Evolutionary conservation across 2,113 vertebrate species (phyloP), one percentile per base, ranked within the genome.

Genomic region (Syngnathus typhle): DNA sequence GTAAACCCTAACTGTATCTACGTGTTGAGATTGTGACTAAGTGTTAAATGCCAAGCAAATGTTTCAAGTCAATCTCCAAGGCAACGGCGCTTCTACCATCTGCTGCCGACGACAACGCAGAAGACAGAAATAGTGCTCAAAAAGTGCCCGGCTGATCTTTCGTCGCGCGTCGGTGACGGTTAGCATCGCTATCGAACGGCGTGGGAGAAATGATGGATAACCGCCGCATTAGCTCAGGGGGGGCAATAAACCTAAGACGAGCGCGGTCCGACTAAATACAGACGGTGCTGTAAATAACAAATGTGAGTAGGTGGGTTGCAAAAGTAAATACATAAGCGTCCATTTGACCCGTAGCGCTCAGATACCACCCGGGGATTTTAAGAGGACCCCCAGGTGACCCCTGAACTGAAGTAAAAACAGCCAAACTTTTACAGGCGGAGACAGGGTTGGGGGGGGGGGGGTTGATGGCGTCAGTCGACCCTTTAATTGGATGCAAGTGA

Each of bases 401-500:
- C 38, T 56, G 64, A 73, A 75, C 38, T 65, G 60, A 75, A 49
- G 71, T 21, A 60, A 16, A 8, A 58, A 84, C 71, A 74, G 73
- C 72, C 82, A 83, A 71, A 60, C 80, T 85, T 62, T 80, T 69
- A 83, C 76, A 56, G 76, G 67, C 19, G 70, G 67, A 43, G 16
- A 39, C 6, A 6, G 71, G 78, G 82, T 78, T 16, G 27, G 27
- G 76, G 83, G 77, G 16, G 21, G 23, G 77, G 65, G 84, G 21
- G 56, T 32, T 10, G 75, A 67, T 64, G 68, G 75, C 75, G 79
- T 87, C 85, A 78, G 70, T 81, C 82, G 70, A 68, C 19, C 78
- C 65, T 84, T 82, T 90, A 89, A 89, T 87, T 89, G 84, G 85
- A 82, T 73, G 60, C 69, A 67, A 82, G 37, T 86, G 85, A 87